Evolutionary conservation across 2,113 vertebrate species (phyloP).

Genomic region (Gobio gobio): DNA sequence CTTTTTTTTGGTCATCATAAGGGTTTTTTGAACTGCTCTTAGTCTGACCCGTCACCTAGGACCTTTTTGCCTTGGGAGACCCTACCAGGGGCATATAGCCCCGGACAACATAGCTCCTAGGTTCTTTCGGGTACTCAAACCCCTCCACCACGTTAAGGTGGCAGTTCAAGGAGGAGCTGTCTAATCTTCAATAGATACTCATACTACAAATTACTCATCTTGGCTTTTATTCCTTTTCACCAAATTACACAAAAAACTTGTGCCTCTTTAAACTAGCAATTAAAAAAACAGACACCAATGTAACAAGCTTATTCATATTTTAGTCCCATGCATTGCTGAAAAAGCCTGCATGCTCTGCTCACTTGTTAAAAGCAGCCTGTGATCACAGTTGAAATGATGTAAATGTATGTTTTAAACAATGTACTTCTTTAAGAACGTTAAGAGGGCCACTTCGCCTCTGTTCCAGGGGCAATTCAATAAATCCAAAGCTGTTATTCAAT

Average conservation of each 20-base stretch:
- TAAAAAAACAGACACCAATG: not conserved
- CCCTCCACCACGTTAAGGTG: too few relatives aligned
- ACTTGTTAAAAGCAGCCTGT: conserved; percentile 65
- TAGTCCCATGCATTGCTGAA: not conserved
- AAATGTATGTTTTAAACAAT: conserved; percentile 57
- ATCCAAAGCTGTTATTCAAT: conserved; percentile 68
- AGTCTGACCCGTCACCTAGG: too few relatives aligned
- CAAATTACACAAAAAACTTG: not conserved
- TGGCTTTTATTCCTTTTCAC: too few relatives aligned
- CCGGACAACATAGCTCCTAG: too few relatives aligned
- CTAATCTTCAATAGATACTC: too few relatives aligned
- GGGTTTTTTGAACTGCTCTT: too few relatives aligned
- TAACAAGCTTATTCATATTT: not conserved
- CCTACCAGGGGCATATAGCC: too few relatives aligned
- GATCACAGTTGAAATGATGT: conserved; percentile 65
- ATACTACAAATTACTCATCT: too few relatives aligned
- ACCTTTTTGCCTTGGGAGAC: too few relatives aligned
- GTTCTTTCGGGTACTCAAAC: too few relatives aligned
- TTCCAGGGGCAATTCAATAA: conserved; percentile 67
- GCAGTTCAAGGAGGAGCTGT: too few relatives aligned
- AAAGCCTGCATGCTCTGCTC: not conserved
- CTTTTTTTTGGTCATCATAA: too few relatives aligned
- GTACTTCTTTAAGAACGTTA: conserved; percentile 61
- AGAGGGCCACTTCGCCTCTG: conserved; percentile 64
- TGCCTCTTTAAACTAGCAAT: not conserved